phyloP scores from a whole-genome alignment of 1,140 invertebrate species.

The Sycophila sp. region DNA sequence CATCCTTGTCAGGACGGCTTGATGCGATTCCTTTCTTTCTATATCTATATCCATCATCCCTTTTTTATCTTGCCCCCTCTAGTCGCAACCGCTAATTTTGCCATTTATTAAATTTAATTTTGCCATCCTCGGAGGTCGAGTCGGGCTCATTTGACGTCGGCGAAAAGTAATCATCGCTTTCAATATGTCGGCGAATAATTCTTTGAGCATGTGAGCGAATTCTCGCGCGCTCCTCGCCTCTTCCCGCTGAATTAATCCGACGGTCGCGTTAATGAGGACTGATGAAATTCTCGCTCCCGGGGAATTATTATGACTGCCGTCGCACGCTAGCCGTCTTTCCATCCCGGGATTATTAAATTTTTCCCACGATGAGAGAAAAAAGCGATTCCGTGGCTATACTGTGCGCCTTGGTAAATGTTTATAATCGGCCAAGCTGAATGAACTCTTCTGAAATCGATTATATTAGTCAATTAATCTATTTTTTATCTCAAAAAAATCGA shows the following conservation, averaged over 20 bases:
- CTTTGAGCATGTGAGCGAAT: constrained; percentile 5
- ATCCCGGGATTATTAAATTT: constrained; percentile 17
- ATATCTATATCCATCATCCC: too few relatives aligned
- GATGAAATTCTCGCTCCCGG: constrained; percentile 17
- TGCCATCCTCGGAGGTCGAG: neutral
- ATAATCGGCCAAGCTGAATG: too few relatives aligned
- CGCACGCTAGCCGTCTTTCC: neutral
- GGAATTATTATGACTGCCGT: constrained; percentile 11
- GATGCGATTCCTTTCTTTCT: too few relatives aligned
- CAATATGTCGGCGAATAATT: constrained; percentile 6
- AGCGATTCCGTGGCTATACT: neutral
- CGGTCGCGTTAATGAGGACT: constrained; percentile 22
- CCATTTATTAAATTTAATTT: neutral
- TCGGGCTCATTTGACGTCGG: too few relatives aligned
- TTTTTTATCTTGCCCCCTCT: too few relatives aligned
- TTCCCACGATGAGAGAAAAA: neutral
- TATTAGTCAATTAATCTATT: too few relatives aligned
- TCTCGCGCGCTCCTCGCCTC: neutral
- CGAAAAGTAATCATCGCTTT: constrained; percentile 12
- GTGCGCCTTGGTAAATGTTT: neutral
- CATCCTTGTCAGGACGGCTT: too few relatives aligned
- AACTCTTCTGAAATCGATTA: too few relatives aligned
- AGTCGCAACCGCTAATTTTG: neutral
- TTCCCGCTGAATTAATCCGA: neutral
- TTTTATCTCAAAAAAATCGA: too few relatives aligned